A percentile compares a stretch with the other conserved stretches of the same genome.
phyloP scores from a whole-genome alignment of 2,888 invertebrate genomes.

The Pimpla rufipes region DNA sequence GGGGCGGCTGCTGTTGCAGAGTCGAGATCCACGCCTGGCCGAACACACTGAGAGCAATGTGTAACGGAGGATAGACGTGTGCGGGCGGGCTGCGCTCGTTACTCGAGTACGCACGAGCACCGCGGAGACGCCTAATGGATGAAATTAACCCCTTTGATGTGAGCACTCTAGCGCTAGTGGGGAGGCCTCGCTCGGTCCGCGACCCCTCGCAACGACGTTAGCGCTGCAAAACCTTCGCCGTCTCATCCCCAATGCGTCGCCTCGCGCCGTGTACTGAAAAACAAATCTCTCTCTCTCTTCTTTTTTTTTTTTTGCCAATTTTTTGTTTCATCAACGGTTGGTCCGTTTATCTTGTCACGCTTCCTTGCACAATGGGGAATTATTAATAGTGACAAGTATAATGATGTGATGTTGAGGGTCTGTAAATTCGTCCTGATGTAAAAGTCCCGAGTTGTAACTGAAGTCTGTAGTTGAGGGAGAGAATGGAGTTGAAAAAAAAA shows the following conservation, averaged over 20 bases:
- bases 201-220: slow-evolving; percentile 14
- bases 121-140: slow-evolving; percentile 14
- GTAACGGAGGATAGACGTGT: slow-evolving; percentile 3
- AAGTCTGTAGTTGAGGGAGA: no score
- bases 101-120: slow-evolving; percentile 19
- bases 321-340: neutral
- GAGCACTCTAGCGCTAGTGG: slow-evolving; percentile 1
- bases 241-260: slow-evolving; percentile 6
- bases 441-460: no score
- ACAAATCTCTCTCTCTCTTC: neutral
- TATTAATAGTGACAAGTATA: no score
- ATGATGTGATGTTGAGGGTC: no score
- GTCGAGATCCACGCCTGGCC: slow-evolving; percentile 27
- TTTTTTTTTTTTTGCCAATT: neutral
- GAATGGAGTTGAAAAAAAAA: no score
- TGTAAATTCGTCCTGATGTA: no score
- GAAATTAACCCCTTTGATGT: slow-evolving; percentile 35
- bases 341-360: neutral
- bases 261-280: neutral
- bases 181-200: neutral
- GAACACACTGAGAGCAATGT: slow-evolving; percentile 21
- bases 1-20: slow-evolving; percentile 21
- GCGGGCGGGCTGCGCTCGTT: slow-evolving; percentile 3
- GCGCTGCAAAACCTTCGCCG: neutral
- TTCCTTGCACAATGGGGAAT: no score